phyloP scores from a whole-genome alignment of 1,140 invertebrate genomes.

The Psix sp. region DNA sequence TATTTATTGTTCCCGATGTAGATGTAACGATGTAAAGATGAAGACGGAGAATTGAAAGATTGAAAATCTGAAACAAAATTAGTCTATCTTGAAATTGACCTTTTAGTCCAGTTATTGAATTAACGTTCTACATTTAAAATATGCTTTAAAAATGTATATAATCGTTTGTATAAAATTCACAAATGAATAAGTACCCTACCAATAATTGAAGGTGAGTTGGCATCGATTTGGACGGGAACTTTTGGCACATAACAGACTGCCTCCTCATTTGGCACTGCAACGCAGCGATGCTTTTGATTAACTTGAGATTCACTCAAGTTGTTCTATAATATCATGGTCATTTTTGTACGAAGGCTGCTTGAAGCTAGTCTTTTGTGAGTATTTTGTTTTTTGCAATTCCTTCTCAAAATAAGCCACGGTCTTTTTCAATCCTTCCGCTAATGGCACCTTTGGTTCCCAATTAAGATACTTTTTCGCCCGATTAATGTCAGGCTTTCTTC shows the following conservation, averaged over 20 bases:
- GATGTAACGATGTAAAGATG: no score
- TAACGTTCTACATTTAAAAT: no score
- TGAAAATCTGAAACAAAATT: no score
- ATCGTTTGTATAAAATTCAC: no score
- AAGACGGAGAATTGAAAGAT: no score
- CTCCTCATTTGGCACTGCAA: constrained; percentile 43
- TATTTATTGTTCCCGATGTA: no score
- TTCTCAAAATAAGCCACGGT: constrained; percentile 95
- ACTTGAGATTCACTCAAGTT: constrained; percentile 63
- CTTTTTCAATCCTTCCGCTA: constrained; percentile 89
- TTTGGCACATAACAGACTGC: constrained; percentile 45
- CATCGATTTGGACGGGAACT: constrained; percentile 46
- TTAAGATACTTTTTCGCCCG: constrained; percentile 90
- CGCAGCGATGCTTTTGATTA: constrained; percentile 10
- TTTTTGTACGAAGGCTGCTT: constrained; percentile 69
- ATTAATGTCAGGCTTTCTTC: constrained; percentile 94
- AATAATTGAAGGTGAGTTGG: constrained; percentile 21
- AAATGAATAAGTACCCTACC: no score
- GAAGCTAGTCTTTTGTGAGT: constrained; percentile 67
- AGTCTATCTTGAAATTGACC: no score
- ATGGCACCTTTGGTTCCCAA: constrained; percentile 95
- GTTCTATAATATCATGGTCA: constrained; percentile 75
- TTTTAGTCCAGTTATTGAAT: no score
- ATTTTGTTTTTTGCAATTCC: constrained; percentile 84
- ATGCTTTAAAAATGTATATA: no score